Base-by-base conservation (phyloP, 2,888 invertebrate species). In the Sepiola atlantica region DNA sequence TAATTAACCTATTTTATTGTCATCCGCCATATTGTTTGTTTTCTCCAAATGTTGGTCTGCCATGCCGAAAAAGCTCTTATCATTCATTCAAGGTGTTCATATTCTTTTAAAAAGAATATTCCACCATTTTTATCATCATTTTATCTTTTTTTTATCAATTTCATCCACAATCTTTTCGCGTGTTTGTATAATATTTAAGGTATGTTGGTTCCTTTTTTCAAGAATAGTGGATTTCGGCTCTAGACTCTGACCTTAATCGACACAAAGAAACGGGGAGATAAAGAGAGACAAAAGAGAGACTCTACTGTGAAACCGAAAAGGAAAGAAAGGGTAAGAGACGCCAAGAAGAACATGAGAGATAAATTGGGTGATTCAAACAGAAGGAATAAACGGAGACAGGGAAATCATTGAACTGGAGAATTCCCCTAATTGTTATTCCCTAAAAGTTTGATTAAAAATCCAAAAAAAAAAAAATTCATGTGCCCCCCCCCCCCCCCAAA, bases 381-480 rank as follows among this genome's bases (percentile, higher is more conserved):
- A 77, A 16, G n/a, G 16, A 32, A 18, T n/a, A 18, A 77, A 77
- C n/a, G n/a, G 77, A 32, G 77, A n/a, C 77, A 32, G 18, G 21
- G 8, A 77, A 77, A 77, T 77, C 77, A 77, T 77, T 28, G 61
- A 61, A 61, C 61, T 28, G 61, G 12, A 61, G 61, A 28, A 45
- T 61, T 61, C 61, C 61, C 61, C 6, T 61, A 61, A 61, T 21
- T 61, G 61, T 61, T 61, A n/a, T 77, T 77, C 77, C 14, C n/a
- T n/a, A 77, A 45, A 77, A 32, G 77, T 77, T 77, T 77, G 77
- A 77, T 77, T n/a, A 77, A 77, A 77, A 77, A 77, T 77, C n/a
- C 16, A 77, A 32, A 20, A 77, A 77, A n/a, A 32, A 77, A 77
- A n/a, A 77, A n/a, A n/a, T 4, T n/a, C n/a, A n/a, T n/a, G n/a